A percentile compares a stretch with the other conserved stretches of the same genome.
phyloP scores from a whole-genome alignment of 2,797 vertebrate genomes.

The Characodon lateralis region DNA sequence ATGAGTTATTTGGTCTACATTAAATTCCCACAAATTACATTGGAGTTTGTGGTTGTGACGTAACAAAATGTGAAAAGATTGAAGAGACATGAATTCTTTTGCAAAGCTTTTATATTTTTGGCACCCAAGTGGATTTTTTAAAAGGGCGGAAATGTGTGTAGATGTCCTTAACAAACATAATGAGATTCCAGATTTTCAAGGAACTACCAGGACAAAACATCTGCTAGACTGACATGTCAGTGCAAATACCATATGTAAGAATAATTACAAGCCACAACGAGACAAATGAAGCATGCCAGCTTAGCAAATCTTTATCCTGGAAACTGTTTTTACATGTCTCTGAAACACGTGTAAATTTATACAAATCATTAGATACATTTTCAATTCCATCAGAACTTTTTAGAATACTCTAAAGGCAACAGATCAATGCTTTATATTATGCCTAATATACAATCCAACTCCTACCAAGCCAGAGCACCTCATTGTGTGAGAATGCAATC shows the following conservation, averaged over 20 bases:
- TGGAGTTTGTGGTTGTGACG: background rate
- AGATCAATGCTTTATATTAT: too few species aligned
- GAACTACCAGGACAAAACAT: background rate
- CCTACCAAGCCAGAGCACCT: background rate
- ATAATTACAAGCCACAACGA: background rate
- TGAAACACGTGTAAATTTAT: background rate
- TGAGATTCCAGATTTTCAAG: background rate
- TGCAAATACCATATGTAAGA: background rate
- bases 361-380: background rate
- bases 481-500: background rate
- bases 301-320: background rate
- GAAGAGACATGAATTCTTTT: background rate
- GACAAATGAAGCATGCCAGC: background rate
- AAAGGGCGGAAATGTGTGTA: background rate
- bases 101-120: background rate
- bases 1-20: background rate
- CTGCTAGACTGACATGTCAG: background rate
- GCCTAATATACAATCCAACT: too few species aligned
- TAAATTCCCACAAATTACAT: background rate
- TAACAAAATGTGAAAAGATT: background rate
- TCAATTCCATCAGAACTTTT: background rate
- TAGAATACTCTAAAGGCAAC: background rate
- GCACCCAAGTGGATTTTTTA: background rate
- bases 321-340: background rate
- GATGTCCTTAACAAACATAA: background rate